These are phyloP conservation scores for Phaonia tiefii DNA, from an alignment of 2,888 invertebrate genomes.

Conservation along the genomic window DNA sequence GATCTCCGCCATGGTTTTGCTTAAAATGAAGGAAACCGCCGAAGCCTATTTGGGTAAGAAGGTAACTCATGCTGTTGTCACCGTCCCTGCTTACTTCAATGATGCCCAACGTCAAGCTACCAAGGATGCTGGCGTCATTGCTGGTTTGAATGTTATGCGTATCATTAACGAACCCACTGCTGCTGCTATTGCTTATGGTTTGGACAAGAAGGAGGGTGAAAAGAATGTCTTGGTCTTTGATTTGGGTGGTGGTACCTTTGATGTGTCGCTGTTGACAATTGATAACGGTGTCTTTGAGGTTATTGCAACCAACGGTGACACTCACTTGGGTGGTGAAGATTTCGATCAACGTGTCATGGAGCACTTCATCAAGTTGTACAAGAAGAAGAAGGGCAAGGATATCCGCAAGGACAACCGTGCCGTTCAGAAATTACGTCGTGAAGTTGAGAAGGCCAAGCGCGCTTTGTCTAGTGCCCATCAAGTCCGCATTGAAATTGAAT, in stretches of 20 bases:
- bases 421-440: constrained; percentile 96
- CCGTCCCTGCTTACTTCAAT: constrained; percentile 95
- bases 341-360: constrained; percentile 99
- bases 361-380: constrained; percentile 98
- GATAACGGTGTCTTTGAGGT: constrained; percentile 99
- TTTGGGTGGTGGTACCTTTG: constrained; percentile 99
- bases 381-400: constrained; percentile 99
- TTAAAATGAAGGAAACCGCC: constrained; percentile 99
- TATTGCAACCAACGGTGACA: constrained; percentile 87
- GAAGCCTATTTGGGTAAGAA: constrained; percentile 98
- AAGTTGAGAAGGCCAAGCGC: constrained; percentile 98
- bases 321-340: constrained; percentile 99
- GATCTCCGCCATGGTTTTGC: constrained; percentile 98
- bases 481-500: constrained; percentile 98
- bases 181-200: constrained; percentile 97
- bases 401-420: constrained; percentile 96
- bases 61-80: constrained; percentile 87
- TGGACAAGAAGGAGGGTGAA: constrained; percentile 98
- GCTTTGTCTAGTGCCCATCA: constrained; percentile 95
- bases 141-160: constrained; percentile 83
- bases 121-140: constrained; percentile 98
- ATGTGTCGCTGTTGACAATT: constrained; percentile 98
- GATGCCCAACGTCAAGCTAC: constrained; percentile 99
- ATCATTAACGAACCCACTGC: constrained; percentile 99
- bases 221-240: constrained; percentile 99